Evolutionary conservation across 2,888 invertebrate genomes (phyloP).

Genomic region (Oscheius myriophilus): DNA sequence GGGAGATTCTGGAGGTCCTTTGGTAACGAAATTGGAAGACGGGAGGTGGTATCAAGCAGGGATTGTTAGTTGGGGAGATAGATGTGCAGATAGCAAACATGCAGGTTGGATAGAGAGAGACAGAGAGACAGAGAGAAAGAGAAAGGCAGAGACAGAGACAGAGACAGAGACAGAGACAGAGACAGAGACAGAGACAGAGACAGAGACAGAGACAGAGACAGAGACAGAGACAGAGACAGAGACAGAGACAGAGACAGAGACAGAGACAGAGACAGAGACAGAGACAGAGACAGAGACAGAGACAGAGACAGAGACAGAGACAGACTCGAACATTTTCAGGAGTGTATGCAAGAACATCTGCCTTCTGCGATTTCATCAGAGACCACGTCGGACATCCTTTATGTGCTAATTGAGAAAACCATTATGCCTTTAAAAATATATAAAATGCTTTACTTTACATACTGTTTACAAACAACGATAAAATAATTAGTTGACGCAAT

Average conservation of each 20-base stretch:
- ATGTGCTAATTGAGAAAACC: background rate
- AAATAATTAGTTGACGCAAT: slow-evolving; percentile 46
- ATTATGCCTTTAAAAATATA: too few relatives aligned
- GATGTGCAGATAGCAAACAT: slow-evolving; percentile 9
- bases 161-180: too few relatives aligned
- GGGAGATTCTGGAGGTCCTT: slow-evolving; percentile 12
- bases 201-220: too few relatives aligned
- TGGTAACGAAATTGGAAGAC: slow-evolving; percentile 1
- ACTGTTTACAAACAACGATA: background rate
- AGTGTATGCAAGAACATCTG: slow-evolving; percentile 5
- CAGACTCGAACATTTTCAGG: background rate
- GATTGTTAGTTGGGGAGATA: slow-evolving; percentile 1
- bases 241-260: too few relatives aligned
- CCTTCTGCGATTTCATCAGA: slow-evolving; percentile 1
- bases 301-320: too few relatives aligned
- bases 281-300: too few relatives aligned
- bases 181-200: too few relatives aligned
- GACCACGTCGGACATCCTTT: background rate
- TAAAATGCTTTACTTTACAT: too few relatives aligned
- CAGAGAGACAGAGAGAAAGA: background rate
- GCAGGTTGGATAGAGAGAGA: slow-evolving; percentile 1
- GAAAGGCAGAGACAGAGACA: too few relatives aligned
- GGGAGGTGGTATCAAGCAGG: slow-evolving; percentile 7
- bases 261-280: too few relatives aligned
- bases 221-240: too few relatives aligned